Conservation (phyloP, 2,797 vertebrate species). For the Tympanoctomys barrerae region DNA sequence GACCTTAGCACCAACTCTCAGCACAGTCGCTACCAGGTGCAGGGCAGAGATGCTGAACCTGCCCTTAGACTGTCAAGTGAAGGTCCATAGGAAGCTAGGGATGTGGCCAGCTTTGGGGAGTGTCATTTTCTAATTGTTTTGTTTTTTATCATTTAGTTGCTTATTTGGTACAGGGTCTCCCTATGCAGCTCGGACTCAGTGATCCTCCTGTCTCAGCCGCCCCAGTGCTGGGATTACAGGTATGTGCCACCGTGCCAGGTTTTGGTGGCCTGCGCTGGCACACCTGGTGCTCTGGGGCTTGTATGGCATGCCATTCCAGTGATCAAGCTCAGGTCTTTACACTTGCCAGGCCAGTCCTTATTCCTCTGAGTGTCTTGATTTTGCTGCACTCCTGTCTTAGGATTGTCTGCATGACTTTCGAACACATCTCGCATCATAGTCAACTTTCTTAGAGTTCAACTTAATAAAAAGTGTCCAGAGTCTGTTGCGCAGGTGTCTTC, state of each 20-base stretch:
- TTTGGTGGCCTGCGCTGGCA: too few relatives aligned
- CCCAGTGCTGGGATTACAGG: too few relatives aligned
- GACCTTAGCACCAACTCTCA: background rate
- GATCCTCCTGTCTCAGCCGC: too few relatives aligned
- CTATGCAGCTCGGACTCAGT: too few relatives aligned
- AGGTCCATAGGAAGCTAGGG: background rate
- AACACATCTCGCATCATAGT: background rate
- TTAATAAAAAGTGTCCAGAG: constrained; percentile 43
- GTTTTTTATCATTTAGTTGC: too few relatives aligned
- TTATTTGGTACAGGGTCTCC: too few relatives aligned
- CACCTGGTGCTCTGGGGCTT: too few relatives aligned
- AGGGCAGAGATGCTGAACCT: background rate
- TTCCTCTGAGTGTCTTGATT: background rate
- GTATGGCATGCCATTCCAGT: too few relatives aligned
- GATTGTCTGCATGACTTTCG: background rate
- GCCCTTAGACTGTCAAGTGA: background rate
- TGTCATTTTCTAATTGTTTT: background rate
- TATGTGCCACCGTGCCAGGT: too few relatives aligned
- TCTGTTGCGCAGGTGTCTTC: background rate
- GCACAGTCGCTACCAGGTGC: too few relatives aligned
- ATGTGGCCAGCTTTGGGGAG: background rate
- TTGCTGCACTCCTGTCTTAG: background rate
- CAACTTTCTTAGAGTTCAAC: background rate
- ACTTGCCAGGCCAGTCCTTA: too few relatives aligned
- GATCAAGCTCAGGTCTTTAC: too few relatives aligned